Evolutionary conservation across 2,888 invertebrate species (phyloP).

Genomic region (Acleris holmiana): DNA sequence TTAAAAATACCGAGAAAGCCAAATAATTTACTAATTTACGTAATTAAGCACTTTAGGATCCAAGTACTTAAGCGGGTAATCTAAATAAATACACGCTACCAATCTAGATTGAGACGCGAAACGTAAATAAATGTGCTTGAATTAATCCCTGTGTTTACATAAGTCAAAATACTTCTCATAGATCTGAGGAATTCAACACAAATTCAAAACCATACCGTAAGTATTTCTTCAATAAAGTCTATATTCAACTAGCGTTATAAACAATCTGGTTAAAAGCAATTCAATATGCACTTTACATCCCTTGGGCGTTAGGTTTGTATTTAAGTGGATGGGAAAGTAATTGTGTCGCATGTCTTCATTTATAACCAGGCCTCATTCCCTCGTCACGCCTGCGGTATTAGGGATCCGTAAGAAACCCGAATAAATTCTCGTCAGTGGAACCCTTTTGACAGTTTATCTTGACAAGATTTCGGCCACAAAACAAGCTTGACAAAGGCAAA

Average conservation of each 20-base stretch:
- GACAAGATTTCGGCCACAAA: conserved; percentile 16
- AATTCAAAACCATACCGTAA: neutral
- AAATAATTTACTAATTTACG: no score
- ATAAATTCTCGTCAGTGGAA: conserved; percentile 34
- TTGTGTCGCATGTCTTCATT: conserved; percentile 33
- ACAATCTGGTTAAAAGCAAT: conserved; percentile 3
- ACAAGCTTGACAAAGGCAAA: neutral
- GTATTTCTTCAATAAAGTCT: neutral
- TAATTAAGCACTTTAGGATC: neutral
- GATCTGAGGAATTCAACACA: no score
- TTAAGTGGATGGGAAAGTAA: conserved; percentile 8
- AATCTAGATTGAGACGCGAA: conserved; percentile 18
- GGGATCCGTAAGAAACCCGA: conserved; percentile 25
- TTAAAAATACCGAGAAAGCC: no score
- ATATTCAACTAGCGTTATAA: neutral
- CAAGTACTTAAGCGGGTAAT: neutral
- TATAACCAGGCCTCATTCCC: conserved; percentile 19
- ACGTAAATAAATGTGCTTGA: conserved; percentile 13
- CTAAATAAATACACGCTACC: neutral
- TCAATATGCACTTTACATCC: conserved; percentile 6
- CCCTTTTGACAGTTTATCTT: conserved; percentile 26
- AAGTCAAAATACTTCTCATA: no score
- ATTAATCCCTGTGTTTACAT: conserved; percentile 1
- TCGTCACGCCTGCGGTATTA: conserved; percentile 32
- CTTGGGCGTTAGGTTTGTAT: conserved; percentile 4